These are phyloP conservation scores for Turdus rufiventris DNA, from an alignment of 2,113 vertebrate genomes.

Conservation along the genomic window DNA sequence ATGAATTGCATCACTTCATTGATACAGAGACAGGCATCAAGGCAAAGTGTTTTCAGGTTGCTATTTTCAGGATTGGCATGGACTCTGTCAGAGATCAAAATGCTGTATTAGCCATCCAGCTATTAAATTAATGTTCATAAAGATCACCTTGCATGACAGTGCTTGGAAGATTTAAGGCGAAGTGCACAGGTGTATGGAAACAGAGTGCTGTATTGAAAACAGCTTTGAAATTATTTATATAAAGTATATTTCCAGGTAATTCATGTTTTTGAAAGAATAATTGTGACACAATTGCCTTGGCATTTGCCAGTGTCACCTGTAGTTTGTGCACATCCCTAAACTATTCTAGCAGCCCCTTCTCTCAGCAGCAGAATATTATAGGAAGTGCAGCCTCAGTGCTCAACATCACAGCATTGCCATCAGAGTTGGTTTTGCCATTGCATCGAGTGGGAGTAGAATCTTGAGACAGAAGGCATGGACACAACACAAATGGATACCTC, in stretches of 20 bases:
- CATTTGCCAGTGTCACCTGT: neutral
- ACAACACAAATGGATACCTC: neutral
- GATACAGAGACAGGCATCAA: neutral
- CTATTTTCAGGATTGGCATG: conserved; percentile 43
- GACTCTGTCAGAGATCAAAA: neutral
- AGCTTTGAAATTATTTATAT: neutral
- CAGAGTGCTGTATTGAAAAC: neutral
- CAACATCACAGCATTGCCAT: neutral
- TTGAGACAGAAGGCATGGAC: neutral
- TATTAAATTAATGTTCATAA: conserved; percentile 2
- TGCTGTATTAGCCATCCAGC: neutral
- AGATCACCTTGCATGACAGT: neutral
- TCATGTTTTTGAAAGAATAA: neutral
- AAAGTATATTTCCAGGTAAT: neutral
- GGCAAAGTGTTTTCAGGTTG: conserved; percentile 16
- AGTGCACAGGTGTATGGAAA: neutral
- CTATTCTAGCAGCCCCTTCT: neutral
- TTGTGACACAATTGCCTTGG: neutral
- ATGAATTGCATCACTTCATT: conserved; percentile 35
- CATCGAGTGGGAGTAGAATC: neutral
- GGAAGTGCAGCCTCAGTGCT: neutral
- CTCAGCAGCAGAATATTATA: neutral
- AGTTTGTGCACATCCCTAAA: neutral
- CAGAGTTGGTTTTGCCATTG: neutral
- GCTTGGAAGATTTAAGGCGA: neutral